Percentiles rank a stretch among this genome's conserved stretches.
These are phyloP conservation scores for Drosophila virilis DNA, from an alignment of 1,140 invertebrate genomes.

Conservation along the genomic window DNA sequence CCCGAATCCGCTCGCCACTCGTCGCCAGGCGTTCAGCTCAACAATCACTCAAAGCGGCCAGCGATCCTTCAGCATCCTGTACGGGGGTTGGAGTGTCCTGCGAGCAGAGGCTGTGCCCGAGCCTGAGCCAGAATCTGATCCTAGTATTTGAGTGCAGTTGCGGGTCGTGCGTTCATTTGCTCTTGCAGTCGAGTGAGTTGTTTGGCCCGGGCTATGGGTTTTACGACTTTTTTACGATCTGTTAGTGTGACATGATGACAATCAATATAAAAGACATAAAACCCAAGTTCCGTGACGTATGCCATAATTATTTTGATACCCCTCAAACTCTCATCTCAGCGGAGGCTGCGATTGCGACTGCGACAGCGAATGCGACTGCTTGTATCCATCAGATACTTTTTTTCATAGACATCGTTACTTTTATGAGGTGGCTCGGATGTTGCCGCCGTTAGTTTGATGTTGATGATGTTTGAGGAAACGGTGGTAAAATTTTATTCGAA, in stretches of 20 bases:
- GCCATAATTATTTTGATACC: conserved; percentile 80
- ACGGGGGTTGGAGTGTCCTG: conserved; percentile 30
- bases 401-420: conserved; percentile 75
- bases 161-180: conserved; percentile 40
- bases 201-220: conserved; percentile 6
- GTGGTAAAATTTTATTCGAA: conserved; percentile 80
- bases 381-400: conserved; percentile 66
- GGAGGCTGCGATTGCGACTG: conserved; percentile 31
- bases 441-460: conserved; percentile 61
- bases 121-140: conserved; percentile 41
- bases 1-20: conserved; percentile 21
- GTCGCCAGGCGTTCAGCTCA: conserved; percentile 5
- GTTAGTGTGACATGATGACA: conserved; percentile 81
- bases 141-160: conserved; percentile 36
- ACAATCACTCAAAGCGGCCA: conserved; percentile 44
- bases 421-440: conserved; percentile 77
- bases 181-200: conserved; percentile 36
- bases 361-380: neutral
- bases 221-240: conserved; percentile 84
- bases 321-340: conserved; percentile 18
- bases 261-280: conserved; percentile 83
- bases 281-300: conserved; percentile 82
- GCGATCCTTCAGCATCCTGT: conserved; percentile 43
- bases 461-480: conserved; percentile 75
- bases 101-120: conserved; percentile 2